Evolutionary conservation across 2,113 vertebrate species (phyloP).

Genomic region (Indri indri): DNA sequence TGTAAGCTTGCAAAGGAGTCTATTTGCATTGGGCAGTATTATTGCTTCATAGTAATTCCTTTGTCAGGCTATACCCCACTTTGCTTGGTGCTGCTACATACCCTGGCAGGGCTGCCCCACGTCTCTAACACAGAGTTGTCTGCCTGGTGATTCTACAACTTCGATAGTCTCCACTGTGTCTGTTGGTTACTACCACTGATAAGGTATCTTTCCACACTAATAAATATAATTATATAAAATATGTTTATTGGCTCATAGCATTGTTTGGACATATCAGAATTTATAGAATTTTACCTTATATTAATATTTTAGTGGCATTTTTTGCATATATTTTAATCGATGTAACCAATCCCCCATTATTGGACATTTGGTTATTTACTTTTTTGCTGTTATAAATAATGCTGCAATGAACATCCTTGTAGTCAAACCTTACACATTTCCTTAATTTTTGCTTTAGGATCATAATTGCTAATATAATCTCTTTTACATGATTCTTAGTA

Average conservation of each 20-base stretch:
- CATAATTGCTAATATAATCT: slow-evolving; percentile 58
- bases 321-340: neutral
- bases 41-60: neutral
- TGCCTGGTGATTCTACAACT: neutral
- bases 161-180: neutral
- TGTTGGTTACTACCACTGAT: neutral
- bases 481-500: slow-evolving; percentile 53
- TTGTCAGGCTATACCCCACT: neutral
- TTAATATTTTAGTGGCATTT: neutral
- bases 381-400: slow-evolving; percentile 31
- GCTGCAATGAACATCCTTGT: neutral
- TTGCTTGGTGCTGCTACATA: neutral
- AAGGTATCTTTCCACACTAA: neutral
- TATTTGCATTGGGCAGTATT: neutral
- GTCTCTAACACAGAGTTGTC: neutral
- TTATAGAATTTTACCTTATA: neutral
- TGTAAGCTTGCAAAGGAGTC: neutral
- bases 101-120: too few species aligned
- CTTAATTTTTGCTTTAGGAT: slow-evolving; percentile 40
- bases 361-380: neutral
- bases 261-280: neutral
- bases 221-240: neutral
- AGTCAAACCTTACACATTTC: neutral
- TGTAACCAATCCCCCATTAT: neutral
- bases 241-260: neutral